A percentile compares a stretch with the other conserved stretches of the same genome.
Evolutionary conservation across 2,888 invertebrate genomes (phyloP).

Genomic region (Amiota mariae): DNA sequence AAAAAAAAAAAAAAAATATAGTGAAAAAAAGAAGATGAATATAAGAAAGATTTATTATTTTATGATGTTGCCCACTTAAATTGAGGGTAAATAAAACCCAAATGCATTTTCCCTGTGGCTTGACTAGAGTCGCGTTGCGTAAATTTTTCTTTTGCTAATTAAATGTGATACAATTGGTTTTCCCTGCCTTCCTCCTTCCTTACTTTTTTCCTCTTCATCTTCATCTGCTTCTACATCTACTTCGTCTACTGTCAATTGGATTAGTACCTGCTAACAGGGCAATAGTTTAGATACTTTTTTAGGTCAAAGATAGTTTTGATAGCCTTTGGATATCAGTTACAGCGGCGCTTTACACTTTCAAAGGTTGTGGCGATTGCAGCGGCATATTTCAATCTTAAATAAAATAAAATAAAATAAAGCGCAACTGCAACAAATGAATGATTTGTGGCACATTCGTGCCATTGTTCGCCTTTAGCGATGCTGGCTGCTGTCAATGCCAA

Average conservation of each 20-base stretch:
- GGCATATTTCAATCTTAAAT: too few relatives aligned
- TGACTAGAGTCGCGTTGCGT: background rate
- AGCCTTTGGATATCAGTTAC: background rate
- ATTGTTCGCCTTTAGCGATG: background rate
- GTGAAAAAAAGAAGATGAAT: too few relatives aligned
- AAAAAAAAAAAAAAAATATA: slow-evolving; percentile 24
- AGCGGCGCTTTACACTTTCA: background rate
- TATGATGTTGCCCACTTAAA: slow-evolving; percentile 42
- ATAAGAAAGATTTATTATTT: slow-evolving; percentile 45
- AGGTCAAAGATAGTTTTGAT: background rate
- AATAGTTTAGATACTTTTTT: background rate
- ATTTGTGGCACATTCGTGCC: background rate
- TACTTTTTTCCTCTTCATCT: background rate
- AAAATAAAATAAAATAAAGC: too few relatives aligned
- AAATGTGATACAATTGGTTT: slow-evolving; percentile 23
- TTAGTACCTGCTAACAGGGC: background rate
- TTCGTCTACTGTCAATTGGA: background rate
- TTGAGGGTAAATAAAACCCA: slow-evolving; percentile 9
- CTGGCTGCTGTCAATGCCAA: background rate
- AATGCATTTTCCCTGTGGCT: background rate
- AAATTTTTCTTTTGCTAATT: slow-evolving; percentile 8
- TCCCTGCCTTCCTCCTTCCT: background rate
- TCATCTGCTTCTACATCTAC: too few relatives aligned
- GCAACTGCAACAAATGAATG: too few relatives aligned
- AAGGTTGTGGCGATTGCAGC: background rate